These are phyloP conservation scores for Toxotes chatareus DNA, from an alignment of 2,113 vertebrate genomes.

Conservation along the genomic window DNA sequence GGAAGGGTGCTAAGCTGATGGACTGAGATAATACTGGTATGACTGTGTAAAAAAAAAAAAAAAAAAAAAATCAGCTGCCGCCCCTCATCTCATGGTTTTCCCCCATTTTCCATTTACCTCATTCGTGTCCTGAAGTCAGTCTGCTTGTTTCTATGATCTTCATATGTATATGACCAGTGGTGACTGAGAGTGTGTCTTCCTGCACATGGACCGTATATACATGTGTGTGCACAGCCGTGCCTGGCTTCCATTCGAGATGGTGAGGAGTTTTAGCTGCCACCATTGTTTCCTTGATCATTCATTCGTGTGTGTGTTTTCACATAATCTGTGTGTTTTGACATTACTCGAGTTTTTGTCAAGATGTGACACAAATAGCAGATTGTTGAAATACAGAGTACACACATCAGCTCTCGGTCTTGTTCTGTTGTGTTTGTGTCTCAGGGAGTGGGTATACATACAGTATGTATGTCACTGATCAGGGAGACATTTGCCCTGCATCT, in stretches of 20 bases:
- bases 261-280: neutral
- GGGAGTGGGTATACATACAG: neutral
- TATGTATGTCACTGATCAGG: constrained; percentile 53
- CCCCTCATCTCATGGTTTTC: neutral
- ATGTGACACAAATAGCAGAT: constrained; percentile 28
- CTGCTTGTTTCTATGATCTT: constrained; percentile 1
- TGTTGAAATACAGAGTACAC: neutral
- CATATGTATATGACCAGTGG: neutral
- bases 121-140: neutral
- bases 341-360: constrained; percentile 13
- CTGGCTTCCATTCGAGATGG: neutral
- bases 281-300: neutral
- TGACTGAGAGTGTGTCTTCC: constrained; percentile 23
- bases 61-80: neutral
- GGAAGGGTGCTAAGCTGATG: constrained; percentile 55
- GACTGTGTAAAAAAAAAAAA: constrained; percentile 15
- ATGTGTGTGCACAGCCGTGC: neutral
- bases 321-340: constrained; percentile 23
- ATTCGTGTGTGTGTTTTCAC: constrained; percentile 9
- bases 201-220: neutral
- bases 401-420: constrained; percentile 2
- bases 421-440: constrained; percentile 5
- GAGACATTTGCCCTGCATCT: constrained; percentile 55
- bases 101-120: neutral
- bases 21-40: constrained; percentile 61